phyloP scores from a whole-genome alignment of 2,888 invertebrate species.

The Clivina fossor region DNA sequence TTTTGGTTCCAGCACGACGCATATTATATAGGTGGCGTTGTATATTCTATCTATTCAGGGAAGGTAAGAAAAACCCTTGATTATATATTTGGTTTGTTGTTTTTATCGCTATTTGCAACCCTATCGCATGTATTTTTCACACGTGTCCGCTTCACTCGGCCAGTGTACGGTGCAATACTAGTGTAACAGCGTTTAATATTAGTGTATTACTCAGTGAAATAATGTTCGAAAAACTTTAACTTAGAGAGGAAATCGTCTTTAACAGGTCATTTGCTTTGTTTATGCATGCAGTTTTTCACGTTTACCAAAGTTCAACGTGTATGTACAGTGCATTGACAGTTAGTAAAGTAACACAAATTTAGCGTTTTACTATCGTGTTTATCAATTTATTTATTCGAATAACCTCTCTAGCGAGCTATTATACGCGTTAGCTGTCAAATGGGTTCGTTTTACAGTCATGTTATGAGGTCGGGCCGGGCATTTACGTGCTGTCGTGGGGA shows the following conservation, averaged over 20 bases:
- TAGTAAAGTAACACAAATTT: constrained; percentile 2
- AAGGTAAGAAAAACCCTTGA: constrained; percentile 55
- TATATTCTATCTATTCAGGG: constrained; percentile 51
- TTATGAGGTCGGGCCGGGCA: constrained; percentile 42
- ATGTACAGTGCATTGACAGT: constrained; percentile 33
- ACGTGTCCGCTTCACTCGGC: constrained; percentile 38
- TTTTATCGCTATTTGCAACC: constrained; percentile 44
- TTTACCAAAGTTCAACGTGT: constrained; percentile 38
- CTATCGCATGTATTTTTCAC: constrained; percentile 42
- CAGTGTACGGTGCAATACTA: constrained; percentile 35
- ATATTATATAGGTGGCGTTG: constrained; percentile 55
- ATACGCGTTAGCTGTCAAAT: constrained; percentile 40
- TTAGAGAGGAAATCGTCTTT: constrained; percentile 51
- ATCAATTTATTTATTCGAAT: constrained; percentile 10
- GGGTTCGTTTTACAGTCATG: constrained; percentile 40
- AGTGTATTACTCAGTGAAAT: constrained; percentile 43
- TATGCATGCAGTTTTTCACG: constrained; percentile 47
- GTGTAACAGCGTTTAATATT: constrained; percentile 39
- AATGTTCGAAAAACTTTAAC: constrained; percentile 43
- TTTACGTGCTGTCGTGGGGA: constrained; percentile 39
- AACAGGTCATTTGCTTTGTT: constrained; percentile 56
- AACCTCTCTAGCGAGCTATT: constrained; percentile 19
- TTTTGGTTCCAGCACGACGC: constrained; percentile 53
- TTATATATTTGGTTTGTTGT: constrained; percentile 49
- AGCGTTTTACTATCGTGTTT: constrained; percentile 12